Percentiles rank a stretch among this genome's conserved stretches.
Conservation (phyloP, 2,797 vertebrate species). For the Pangasius macronema region DNA sequence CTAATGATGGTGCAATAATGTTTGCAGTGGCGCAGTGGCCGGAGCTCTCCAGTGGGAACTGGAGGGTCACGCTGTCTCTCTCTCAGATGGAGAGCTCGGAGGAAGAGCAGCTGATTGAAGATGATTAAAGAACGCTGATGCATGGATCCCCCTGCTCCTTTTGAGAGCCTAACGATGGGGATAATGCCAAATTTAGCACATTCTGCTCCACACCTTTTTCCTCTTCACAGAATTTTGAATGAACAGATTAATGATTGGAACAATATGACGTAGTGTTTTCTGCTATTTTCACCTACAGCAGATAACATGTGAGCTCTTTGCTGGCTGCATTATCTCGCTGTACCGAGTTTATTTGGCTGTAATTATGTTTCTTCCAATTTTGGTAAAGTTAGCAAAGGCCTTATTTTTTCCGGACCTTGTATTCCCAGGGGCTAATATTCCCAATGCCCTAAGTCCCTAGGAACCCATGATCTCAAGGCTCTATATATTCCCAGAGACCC, state of each 20-base stretch:
- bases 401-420: neutral
- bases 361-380: neutral
- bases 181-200: constrained; percentile 57
- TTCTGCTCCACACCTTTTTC: constrained; percentile 49
- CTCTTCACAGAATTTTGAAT: constrained; percentile 22
- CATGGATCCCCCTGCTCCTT: constrained; percentile 43
- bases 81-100: constrained; percentile 47
- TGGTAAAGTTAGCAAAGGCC: neutral
- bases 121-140: constrained; percentile 57
- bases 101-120: constrained; percentile 50
- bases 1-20: constrained; percentile 88
- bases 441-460: neutral
- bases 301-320: neutral
- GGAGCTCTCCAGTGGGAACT: constrained; percentile 85
- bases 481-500: neutral
- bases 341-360: neutral
- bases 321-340: neutral
- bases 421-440: neutral
- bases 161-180: constrained; percentile 54
- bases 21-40: constrained; percentile 84
- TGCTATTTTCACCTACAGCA: neutral
- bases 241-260: neutral
- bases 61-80: constrained; percentile 81
- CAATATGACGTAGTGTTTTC: neutral
- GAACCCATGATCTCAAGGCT: neutral